These are phyloP conservation scores for Gracilinanus agilis DNA, from an alignment of 2,113 vertebrate species.

Conservation along the genomic window DNA sequence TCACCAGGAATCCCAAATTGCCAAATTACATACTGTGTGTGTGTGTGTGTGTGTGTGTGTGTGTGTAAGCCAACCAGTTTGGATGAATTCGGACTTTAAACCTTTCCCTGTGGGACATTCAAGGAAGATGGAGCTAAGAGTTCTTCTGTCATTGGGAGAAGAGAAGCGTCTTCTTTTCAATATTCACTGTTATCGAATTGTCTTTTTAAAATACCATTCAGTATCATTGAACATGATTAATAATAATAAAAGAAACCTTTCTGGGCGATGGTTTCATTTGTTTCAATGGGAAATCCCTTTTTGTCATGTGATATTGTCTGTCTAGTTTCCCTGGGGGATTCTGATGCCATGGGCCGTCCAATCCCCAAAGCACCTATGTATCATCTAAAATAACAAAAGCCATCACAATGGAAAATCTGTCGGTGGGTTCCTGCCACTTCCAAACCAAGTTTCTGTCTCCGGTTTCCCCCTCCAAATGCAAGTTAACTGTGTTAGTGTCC, in stretches of 20 bases:
- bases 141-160: background rate
- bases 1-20: background rate
- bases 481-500: background rate
- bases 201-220: constrained; percentile 29
- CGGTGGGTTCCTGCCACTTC: background rate
- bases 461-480: background rate
- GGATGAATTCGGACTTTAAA: constrained; percentile 13
- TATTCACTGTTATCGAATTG: background rate
- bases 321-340: background rate
- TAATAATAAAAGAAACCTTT: constrained; percentile 3
- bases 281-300: constrained; percentile 15
- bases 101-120: background rate
- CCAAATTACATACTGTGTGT: constrained; percentile 8
- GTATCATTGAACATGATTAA: constrained; percentile 9
- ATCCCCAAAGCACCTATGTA: background rate
- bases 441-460: background rate
- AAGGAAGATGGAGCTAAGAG: background rate
- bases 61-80: background rate
- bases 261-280: constrained; percentile 8
- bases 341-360: background rate
- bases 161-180: constrained; percentile 17
- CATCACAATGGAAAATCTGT: constrained; percentile 12
- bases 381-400: constrained; percentile 18
- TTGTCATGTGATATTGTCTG: background rate
- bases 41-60: too few relatives aligned